Base-by-base conservation (phyloP, 2,797 vertebrate species). In the Chromobotia macracanthus region DNA sequence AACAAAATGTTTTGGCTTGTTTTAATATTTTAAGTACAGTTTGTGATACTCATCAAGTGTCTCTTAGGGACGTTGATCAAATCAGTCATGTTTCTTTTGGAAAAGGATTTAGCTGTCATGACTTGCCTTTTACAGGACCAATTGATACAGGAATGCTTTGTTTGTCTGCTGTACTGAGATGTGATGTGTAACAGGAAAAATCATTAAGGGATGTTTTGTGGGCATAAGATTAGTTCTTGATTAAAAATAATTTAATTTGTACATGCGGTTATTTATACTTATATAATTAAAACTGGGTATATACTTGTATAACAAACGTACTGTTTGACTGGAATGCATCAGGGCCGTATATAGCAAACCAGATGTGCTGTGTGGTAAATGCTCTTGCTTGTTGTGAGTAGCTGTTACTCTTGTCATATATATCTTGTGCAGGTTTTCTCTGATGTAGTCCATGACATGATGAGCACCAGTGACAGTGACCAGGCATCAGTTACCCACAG, bases 51-150 rank as follows among this genome's bases (percentile, higher is more conserved):
- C 4, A 4, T 28, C 2, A 28, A 28, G 28, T 28, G 28, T 28
- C 28, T 28, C 2, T 28, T 28, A 28, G 28, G 4, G 4, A 4
- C 12, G n/a, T n/a, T n/a, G n/a, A n/a, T 28, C 3, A 46, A 58
- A 58, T 19, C 51, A 72, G n/a, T 46, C 35, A 10, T 16, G 16
- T 60, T 60, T 25, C 10, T 25, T 28, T 16, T 25, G 0, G 60
- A 19, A 41, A 56, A 46, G 31, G 68, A 46, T 51, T 78, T 35
- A 70, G 28, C 28, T 28, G 81, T 75, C 58, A 28, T 18, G 60
- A 66, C 76, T 71, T 71, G 81, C 44, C 28, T 44, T n/a, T 78
- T 13, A 46, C 9, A 72, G 64, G 63, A 44, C 10, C 3, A 12
- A 56, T 18, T 28, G 35, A 31, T 15, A 46, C 56, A 25, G 65